These are phyloP conservation scores for Colletes collaris DNA, from an alignment of 2,888 invertebrate genomes.

Conservation along the genomic window DNA sequence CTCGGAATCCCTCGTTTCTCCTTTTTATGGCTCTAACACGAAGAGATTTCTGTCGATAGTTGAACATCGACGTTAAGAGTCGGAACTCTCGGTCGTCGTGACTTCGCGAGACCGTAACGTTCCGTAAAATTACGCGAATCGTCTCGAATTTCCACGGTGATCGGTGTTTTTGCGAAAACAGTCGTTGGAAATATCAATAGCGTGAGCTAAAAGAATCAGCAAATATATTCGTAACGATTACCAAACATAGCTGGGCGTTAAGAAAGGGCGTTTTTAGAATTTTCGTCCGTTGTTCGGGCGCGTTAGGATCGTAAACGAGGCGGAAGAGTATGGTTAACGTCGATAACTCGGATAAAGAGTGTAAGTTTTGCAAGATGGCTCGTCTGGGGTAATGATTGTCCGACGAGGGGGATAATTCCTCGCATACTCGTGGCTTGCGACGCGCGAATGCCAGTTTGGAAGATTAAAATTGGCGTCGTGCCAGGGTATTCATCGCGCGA, in stretches of 20 bases:
- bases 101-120: neutral
- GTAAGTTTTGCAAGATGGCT: neutral
- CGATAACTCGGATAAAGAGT: neutral
- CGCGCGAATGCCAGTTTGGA: conserved; percentile 24
- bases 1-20: neutral
- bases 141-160: neutral
- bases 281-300: no score
- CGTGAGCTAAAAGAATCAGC: no score
- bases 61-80: neutral
- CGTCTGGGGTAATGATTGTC: neutral
- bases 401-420: neutral
- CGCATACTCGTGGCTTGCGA: conserved; percentile 22
- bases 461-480: conserved; percentile 55
- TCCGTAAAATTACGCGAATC: neutral
- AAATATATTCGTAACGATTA: no score
- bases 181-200: neutral
- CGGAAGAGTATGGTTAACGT: neutral
- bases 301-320: no score
- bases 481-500: conserved; percentile 57
- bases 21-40: neutral
- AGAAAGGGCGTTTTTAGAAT: no score
- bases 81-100: neutral
- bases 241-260: no score
- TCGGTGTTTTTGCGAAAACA: neutral
- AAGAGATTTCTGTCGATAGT: neutral